Conservation (phyloP, 2,888 invertebrate genomes). For the Myopa testacea region DNA sequence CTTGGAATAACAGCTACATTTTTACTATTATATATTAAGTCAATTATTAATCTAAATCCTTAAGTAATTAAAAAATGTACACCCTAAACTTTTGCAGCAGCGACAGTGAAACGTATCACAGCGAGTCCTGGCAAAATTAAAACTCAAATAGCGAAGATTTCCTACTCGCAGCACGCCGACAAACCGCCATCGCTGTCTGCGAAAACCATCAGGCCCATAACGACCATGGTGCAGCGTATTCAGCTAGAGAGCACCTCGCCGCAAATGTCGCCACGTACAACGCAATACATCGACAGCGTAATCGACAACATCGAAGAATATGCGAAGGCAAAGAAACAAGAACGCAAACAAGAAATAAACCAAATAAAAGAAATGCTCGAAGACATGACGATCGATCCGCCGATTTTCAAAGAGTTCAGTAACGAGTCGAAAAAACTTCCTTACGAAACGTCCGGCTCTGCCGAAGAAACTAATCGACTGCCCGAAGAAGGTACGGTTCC, state of each 20-base stretch:
- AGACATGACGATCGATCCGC: constrained; percentile 49
- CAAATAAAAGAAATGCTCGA: constrained; percentile 56
- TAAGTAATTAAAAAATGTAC: too few species aligned
- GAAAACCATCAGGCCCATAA: constrained; percentile 9
- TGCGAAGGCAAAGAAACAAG: constrained; percentile 50
- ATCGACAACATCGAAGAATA: constrained; percentile 44
- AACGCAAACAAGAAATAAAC: constrained; percentile 53
- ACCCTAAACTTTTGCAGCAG: neutral
- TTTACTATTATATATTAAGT: too few species aligned
- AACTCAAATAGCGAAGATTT: constrained; percentile 41
- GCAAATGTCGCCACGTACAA: neutral
- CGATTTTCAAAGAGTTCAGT: constrained; percentile 20
- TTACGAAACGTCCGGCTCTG: neutral
- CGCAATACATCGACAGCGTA: neutral
- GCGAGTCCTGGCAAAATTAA: constrained; percentile 34
- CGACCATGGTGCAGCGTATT: constrained; percentile 26
- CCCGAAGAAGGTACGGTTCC: neutral
- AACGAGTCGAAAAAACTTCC: neutral
- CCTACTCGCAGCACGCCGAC: constrained; percentile 8
- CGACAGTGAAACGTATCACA: constrained; percentile 25
- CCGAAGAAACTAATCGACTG: neutral
- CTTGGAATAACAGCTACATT: too few species aligned
- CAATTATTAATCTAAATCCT: too few species aligned
- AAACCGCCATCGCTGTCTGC: neutral
- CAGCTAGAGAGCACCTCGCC: neutral